phyloP scores from a whole-genome alignment of 2,113 vertebrate species.

The Alethe castanea region DNA sequence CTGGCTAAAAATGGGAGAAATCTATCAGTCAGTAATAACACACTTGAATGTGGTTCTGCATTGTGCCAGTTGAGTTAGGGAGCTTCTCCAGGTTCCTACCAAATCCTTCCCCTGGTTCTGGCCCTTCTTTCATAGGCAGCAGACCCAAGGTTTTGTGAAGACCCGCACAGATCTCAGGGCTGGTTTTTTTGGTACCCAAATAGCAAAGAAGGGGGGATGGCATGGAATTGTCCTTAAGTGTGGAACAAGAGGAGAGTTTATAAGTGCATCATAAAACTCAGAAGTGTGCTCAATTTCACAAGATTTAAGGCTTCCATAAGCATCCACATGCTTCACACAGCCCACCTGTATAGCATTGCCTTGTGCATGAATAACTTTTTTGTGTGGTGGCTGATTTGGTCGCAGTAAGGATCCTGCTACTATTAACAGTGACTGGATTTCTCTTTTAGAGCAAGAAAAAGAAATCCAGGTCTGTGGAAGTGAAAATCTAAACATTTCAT shows the following conservation, averaged over 20 bases:
- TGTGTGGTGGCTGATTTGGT: not conserved
- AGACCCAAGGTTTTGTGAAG: not conserved
- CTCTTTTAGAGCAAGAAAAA: not conserved
- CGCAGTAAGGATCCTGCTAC: fast-evolving
- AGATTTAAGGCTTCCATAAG: not conserved
- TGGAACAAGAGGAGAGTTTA: not conserved
- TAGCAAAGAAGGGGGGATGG: not conserved
- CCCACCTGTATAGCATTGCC: not conserved
- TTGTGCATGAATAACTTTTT: not conserved
- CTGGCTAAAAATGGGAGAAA: not conserved
- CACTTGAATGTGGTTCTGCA: not conserved
- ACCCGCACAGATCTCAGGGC: not conserved
- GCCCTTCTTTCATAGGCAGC: not conserved
- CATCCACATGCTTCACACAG: not conserved
- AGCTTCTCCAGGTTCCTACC: not conserved
- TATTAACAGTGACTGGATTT: not conserved
- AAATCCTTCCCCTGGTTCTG: not conserved
- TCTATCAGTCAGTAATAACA: not conserved
- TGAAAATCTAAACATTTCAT: not conserved
- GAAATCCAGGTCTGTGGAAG: not conserved
- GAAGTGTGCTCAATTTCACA: not conserved
- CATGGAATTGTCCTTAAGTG: not conserved
- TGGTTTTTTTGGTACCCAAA: not conserved
- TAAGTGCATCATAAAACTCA: not conserved
- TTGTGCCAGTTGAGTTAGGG: not conserved